Percentiles rank a stretch among this genome's conserved stretches.
phyloP scores from a whole-genome alignment of 2,888 invertebrate genomes.

The Aspidiotus rigidus region DNA sequence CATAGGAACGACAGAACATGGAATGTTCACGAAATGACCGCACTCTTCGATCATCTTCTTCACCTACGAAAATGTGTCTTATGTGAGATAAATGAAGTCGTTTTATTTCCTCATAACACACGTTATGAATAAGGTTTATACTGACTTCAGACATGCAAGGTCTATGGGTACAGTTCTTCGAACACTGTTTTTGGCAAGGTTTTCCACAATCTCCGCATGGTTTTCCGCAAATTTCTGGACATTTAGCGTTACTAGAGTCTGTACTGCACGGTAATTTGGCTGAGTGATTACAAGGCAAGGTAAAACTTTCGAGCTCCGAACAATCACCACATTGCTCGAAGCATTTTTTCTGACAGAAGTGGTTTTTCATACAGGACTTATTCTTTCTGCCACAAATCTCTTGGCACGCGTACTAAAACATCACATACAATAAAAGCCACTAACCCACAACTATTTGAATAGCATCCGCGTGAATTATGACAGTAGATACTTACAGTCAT shows the following conservation, averaged over 20 bases:
- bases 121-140: too few relatives aligned
- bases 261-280: constrained; percentile 43
- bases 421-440: too few relatives aligned
- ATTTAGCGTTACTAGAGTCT: not conserved
- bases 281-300: constrained; percentile 48
- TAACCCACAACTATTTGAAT: too few relatives aligned
- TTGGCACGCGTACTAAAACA: too few relatives aligned
- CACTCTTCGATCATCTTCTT: constrained; percentile 37
- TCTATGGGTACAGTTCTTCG: constrained; percentile 44
- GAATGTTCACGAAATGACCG: constrained; percentile 35
- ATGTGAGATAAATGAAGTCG: too few relatives aligned
- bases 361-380: constrained; percentile 46
- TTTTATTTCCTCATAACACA: too few relatives aligned
- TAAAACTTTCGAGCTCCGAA: constrained; percentile 45
- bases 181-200: constrained; percentile 46
- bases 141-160: constrained; percentile 3
- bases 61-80: constrained; percentile 11
- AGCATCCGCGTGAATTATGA: too few relatives aligned
- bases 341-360: constrained; percentile 48
- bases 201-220: constrained; percentile 37
- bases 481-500: too few relatives aligned
- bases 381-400: constrained; percentile 47
- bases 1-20: not conserved
- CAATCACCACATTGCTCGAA: constrained; percentile 47
- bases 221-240: constrained; percentile 3